A percentile compares a stretch with the other conserved stretches of the same genome.
These are phyloP conservation scores for Macroramphosus scolopax DNA, from an alignment of 2,797 vertebrate genomes.

Conservation along the genomic window DNA sequence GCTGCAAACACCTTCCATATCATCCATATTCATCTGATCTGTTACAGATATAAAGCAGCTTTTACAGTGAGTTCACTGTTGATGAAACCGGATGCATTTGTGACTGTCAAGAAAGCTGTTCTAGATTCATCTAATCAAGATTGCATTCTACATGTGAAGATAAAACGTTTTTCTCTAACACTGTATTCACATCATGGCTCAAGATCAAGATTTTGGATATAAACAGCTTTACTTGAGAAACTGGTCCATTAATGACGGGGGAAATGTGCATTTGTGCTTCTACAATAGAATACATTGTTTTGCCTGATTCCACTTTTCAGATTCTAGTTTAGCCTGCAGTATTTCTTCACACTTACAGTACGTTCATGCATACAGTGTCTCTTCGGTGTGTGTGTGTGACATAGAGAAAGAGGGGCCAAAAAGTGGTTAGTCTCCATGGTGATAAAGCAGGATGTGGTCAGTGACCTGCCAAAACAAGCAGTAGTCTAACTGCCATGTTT, in stretches of 20 bases:
- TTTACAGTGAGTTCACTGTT: no score
- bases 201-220: neutral
- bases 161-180: no score
- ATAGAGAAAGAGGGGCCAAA: conserved; percentile 23
- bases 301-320: no score
- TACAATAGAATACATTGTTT: accelerated
- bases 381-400: neutral
- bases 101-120: neutral
- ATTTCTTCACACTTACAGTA: neutral
- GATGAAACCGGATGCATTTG: neutral
- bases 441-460: conserved; percentile 85
- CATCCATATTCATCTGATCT: no score
- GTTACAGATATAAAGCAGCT: no score
- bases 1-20: no score
- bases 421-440: conserved; percentile 65
- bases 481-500: conserved; percentile 61
- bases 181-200: neutral
- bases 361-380: neutral
- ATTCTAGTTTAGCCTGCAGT: neutral
- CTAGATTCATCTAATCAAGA: no score
- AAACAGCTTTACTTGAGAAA: neutral
- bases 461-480: conserved; percentile 65
- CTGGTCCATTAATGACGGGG: no score
- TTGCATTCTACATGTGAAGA: no score
- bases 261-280: neutral